phyloP scores from a whole-genome alignment of 1,140 invertebrate species.

The Drosophila arizonae region DNA sequence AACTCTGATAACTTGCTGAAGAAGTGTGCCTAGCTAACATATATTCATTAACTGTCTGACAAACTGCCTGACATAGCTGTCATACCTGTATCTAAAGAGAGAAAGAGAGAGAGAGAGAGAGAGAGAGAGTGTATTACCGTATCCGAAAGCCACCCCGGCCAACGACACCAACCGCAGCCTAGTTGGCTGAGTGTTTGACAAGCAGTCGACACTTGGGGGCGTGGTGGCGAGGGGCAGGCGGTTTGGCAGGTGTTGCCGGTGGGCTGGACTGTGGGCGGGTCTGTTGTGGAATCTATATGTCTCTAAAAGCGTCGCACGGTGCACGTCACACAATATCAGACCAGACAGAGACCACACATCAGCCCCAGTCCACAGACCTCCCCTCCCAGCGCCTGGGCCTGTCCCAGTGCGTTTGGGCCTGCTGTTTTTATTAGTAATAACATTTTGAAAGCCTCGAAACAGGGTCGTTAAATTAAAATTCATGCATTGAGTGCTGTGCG shows the following conservation, averaged over 20 bases:
- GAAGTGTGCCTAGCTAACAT: not conserved
- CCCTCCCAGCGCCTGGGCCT: not conserved
- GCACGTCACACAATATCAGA: slow-evolving; percentile 11
- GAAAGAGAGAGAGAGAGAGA: not conserved
- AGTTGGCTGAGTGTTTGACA: slow-evolving; percentile 6
- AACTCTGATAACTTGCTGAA: not conserved
- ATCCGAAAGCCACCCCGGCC: not conserved
- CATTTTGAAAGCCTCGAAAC: slow-evolving; percentile 72
- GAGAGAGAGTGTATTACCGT: not conserved
- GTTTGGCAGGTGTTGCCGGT: slow-evolving; percentile 59
- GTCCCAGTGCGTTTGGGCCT: slow-evolving; percentile 14
- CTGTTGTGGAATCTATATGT: slow-evolving; percentile 1
- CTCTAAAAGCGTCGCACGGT: slow-evolving; percentile 38
- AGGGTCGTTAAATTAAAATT: slow-evolving; percentile 64
- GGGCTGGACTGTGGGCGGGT: not conserved
- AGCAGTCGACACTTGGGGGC: not conserved
- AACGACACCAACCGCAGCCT: slow-evolving; percentile 1
- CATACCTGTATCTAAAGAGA: not conserved
- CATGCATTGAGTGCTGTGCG: slow-evolving; percentile 53
- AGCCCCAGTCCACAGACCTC: not conserved
- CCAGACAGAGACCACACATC: not conserved
- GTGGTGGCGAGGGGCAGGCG: slow-evolving; percentile 13
- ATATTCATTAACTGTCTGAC: not conserved
- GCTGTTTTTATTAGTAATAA: slow-evolving; percentile 75
- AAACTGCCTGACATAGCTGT: not conserved